phyloP scores from a whole-genome alignment of 2,113 vertebrate genomes.

The Cavia aperea region DNA sequence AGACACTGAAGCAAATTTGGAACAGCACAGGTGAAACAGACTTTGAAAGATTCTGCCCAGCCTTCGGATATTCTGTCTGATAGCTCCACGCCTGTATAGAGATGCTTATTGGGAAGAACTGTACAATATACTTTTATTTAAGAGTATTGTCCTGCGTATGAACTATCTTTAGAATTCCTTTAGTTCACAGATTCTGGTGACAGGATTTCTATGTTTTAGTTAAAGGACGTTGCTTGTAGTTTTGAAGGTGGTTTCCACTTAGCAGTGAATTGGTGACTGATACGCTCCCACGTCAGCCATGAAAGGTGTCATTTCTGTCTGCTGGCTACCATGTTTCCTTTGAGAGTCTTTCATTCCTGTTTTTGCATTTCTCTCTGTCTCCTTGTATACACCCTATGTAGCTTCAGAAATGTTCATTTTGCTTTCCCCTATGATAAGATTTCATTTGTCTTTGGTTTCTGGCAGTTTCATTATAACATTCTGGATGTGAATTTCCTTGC shows the following conservation, averaged over 20 bases:
- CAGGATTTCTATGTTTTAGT: background rate
- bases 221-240: background rate
- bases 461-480: background rate
- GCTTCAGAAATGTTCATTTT: background rate
- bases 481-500: background rate
- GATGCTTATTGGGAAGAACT: background rate
- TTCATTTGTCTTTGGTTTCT: background rate
- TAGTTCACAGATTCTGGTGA: background rate
- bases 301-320: background rate
- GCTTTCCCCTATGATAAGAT: background rate
- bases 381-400: background rate
- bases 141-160: background rate
- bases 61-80: background rate
- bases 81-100: background rate
- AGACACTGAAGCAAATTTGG: background rate
- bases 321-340: background rate
- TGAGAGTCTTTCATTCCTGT: background rate
- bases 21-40: background rate
- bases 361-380: background rate
- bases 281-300: background rate
- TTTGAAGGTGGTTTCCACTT: background rate
- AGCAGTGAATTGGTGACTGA: background rate
- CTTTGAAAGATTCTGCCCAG: background rate
- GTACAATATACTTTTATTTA: background rate
- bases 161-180: constrained; percentile 14